Evolutionary conservation across 2,113 vertebrate genomes (phyloP).

Genomic region (Manacus vitellinus): DNA sequence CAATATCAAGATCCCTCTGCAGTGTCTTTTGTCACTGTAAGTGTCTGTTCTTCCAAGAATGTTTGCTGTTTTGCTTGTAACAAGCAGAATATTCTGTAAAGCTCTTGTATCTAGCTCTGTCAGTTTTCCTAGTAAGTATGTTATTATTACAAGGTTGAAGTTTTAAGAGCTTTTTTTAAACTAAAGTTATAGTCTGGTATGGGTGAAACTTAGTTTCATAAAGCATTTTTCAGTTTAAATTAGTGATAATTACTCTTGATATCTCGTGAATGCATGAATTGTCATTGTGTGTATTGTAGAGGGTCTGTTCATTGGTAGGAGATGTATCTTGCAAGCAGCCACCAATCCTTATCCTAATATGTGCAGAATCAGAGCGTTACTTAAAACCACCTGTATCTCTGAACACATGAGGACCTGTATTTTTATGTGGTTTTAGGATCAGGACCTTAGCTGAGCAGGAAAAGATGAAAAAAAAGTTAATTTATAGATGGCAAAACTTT

Average conservation of each 20-base stretch:
- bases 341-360: neutral
- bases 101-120: neutral
- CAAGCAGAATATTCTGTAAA: neutral
- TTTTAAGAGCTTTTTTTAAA: neutral
- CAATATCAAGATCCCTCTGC: constrained; percentile 98
- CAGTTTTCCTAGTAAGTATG: neutral
- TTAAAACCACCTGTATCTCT: neutral
- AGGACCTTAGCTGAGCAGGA: neutral
- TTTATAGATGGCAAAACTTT: neutral
- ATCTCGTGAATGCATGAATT: neutral
- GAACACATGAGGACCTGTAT: neutral
- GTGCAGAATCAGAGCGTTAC: neutral
- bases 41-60: neutral
- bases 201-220: neutral
- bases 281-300: neutral
- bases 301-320: neutral
- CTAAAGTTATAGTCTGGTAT: neutral
- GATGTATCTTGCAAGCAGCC: neutral
- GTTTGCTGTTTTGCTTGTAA: neutral
- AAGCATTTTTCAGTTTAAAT: neutral
- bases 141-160: neutral
- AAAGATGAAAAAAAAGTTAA: neutral
- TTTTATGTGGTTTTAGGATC: neutral
- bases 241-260: neutral
- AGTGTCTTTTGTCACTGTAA: constrained; percentile 96